Base-by-base conservation (phyloP, 2,888 invertebrate species). In the Nemotelus nigrinus region DNA sequence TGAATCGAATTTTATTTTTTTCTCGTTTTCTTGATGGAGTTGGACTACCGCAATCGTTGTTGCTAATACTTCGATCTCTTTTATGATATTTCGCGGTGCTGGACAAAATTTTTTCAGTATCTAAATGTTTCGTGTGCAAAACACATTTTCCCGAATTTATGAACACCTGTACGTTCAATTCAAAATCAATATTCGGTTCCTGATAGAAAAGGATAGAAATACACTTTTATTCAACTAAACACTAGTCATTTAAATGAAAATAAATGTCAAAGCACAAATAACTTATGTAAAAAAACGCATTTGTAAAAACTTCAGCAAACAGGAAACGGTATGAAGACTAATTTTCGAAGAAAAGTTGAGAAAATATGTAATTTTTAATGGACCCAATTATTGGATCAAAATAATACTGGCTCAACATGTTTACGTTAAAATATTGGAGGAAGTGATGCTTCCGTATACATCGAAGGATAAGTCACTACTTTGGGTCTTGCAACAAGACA, bases 141-240 rank as follows among this genome's bases (percentile, higher is more conserved):
- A 97, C 97, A 87, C 98, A 99, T 87, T 98, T 97, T 6, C 98
- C 98, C 83, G 96, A 96, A 87, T 97, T 98, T 79, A 99, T 96
- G 83, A 97, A 92, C 64, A 98, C 97, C 88, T 97, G 97, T 4
- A 99, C 95, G 85, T 98, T 98, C 82, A 99, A 88, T 85, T 98
- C 97, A 84, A 99, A 94, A 87, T 98, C 98, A 76, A 98, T 95
- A 84, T 95, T 97, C 0, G 98, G 97, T 83, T 97, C 97, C 76
- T 93, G 90, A 50, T 47, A 68, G 39, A 41, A 50, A 10, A 65
- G 45, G 47, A 10, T 45, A 63, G 1, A 43, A 25, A 25, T 25
- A 25, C 25, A 25, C 0, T 25, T 25, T 25, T 25, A 25, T 25
- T 25, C 25, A 25, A 25, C 25, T 25, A 25, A 25, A 25, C 25